Percentiles rank a stretch among this genome's conserved stretches.
Conservation (phyloP, 2,113 vertebrate genomes). For the Strix aluco region DNA sequence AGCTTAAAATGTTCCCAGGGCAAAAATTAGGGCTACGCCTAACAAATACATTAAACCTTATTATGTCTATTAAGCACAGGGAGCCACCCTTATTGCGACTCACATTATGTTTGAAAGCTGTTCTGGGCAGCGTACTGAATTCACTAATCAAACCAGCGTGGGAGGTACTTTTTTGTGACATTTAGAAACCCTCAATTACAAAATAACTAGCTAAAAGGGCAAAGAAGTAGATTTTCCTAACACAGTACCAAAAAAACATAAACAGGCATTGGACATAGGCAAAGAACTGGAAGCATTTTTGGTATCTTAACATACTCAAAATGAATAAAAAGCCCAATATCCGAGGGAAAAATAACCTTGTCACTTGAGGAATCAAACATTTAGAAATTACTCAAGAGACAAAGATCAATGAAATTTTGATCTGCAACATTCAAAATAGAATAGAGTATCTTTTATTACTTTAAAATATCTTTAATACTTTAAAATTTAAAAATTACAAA, state of each 20-base stretch:
- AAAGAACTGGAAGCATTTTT: not conserved
- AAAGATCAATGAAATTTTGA: not conserved
- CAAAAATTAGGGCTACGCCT: conserved; percentile 17
- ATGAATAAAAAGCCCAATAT: not conserved
- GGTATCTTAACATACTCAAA: not conserved
- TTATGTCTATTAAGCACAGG: conserved; percentile 13
- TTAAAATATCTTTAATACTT: not conserved
- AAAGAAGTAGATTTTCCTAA: not conserved
- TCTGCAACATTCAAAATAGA: not conserved
- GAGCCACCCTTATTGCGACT: not conserved
- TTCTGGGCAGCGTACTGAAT: not conserved
- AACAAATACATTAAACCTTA: conserved; percentile 23
- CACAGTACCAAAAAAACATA: not conserved
- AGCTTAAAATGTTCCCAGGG: not conserved
- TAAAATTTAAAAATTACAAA: not conserved
- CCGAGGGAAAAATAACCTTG: not conserved
- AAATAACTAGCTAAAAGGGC: conserved; percentile 9
- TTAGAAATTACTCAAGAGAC: not conserved
- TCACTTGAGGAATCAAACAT: not conserved
- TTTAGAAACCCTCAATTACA: conserved; percentile 15
- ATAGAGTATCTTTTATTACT: not conserved
- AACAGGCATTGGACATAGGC: not conserved
- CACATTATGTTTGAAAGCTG: not conserved
- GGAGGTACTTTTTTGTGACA: not conserved
- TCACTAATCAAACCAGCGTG: not conserved